Conservation (phyloP, 2,888 invertebrate genomes). For the Acrocyrtus sp. region DNA sequence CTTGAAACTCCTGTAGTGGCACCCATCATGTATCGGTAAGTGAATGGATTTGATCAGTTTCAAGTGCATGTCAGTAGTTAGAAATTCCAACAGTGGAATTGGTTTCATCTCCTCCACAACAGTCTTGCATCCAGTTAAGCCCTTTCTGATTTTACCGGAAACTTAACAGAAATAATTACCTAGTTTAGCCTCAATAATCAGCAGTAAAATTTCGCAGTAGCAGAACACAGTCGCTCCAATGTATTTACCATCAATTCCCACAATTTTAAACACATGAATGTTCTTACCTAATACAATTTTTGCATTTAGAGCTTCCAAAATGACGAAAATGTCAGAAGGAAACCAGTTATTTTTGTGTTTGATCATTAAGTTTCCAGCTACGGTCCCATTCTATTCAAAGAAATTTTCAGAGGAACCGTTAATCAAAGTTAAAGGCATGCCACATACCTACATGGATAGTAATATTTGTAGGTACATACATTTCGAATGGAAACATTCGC, state of each 20-base stretch:
- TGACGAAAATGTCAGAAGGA: constrained; percentile 76
- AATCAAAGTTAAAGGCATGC: too few relatives aligned
- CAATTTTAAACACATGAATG: too few relatives aligned
- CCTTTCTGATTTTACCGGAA: neutral
- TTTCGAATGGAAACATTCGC: constrained; percentile 79
- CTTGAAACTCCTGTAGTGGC: constrained; percentile 52
- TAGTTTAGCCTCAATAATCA: too few relatives aligned
- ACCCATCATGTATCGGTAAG: constrained; percentile 44
- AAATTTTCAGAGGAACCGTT: too few relatives aligned
- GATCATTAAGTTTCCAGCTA: constrained; percentile 78
- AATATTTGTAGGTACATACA: constrained; percentile 69
- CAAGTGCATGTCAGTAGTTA: constrained; percentile 44
- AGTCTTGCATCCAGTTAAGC: neutral
- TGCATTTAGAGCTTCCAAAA: constrained; percentile 68
- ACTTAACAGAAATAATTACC: too few relatives aligned
- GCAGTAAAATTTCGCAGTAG: too few relatives aligned
- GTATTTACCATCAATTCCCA: too few relatives aligned
- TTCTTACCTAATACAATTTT: constrained; percentile 63
- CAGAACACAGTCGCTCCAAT: too few relatives aligned
- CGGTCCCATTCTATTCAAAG: constrained; percentile 68
- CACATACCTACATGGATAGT: too few relatives aligned
- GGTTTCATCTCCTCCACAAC: constrained; percentile 2
- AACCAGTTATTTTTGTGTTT: constrained; percentile 76
- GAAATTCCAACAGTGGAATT: constrained; percentile 43
- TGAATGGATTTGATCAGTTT: constrained; percentile 47